A percentile compares a stretch with the other conserved stretches of the same genome.
These are phyloP conservation scores for Silurus meridionalis DNA, from an alignment of 2,113 vertebrate species.

Conservation along the genomic window DNA sequence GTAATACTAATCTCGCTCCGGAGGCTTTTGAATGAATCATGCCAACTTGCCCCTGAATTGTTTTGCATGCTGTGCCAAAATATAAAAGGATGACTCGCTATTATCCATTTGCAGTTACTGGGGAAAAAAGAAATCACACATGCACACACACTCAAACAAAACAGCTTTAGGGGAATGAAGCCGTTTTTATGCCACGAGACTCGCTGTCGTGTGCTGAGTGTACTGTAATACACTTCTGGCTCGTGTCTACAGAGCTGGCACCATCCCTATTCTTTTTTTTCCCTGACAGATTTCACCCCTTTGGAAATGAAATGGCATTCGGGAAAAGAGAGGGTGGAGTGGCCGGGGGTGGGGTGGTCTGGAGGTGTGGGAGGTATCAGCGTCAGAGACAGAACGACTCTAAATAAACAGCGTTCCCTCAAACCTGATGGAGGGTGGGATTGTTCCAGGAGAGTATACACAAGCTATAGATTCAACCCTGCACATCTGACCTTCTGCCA, in stretches of 20 bases:
- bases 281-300: slow-evolving; percentile 22
- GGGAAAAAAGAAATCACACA: background rate
- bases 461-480: slow-evolving; percentile 24
- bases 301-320: slow-evolving; percentile 23
- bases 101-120: slow-evolving; percentile 12
- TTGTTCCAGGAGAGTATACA: slow-evolving; percentile 21
- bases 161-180: slow-evolving; percentile 12
- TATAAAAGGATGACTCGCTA: slow-evolving; percentile 20
- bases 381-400: slow-evolving; percentile 18
- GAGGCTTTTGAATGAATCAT: slow-evolving; percentile 16
- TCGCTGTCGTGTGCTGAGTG: background rate
- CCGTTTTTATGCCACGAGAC: background rate
- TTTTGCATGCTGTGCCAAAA: slow-evolving; percentile 23
- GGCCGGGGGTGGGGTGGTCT: slow-evolving; percentile 20
- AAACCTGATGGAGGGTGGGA: slow-evolving; percentile 13
- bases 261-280: slow-evolving; percentile 45
- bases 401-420: slow-evolving; percentile 47
- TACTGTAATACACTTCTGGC: slow-evolving; percentile 17
- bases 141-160: background rate
- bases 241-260: background rate
- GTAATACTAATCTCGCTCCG: slow-evolving; percentile 8
- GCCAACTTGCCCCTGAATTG: slow-evolving; percentile 21
- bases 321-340: slow-evolving; percentile 22
- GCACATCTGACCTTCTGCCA: background rate
- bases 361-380: slow-evolving; percentile 32